Evolutionary conservation across 2,797 vertebrate genomes (phyloP), one percentile per base, ranked within the genome.

Genomic region (Gallirallus australis): DNA sequence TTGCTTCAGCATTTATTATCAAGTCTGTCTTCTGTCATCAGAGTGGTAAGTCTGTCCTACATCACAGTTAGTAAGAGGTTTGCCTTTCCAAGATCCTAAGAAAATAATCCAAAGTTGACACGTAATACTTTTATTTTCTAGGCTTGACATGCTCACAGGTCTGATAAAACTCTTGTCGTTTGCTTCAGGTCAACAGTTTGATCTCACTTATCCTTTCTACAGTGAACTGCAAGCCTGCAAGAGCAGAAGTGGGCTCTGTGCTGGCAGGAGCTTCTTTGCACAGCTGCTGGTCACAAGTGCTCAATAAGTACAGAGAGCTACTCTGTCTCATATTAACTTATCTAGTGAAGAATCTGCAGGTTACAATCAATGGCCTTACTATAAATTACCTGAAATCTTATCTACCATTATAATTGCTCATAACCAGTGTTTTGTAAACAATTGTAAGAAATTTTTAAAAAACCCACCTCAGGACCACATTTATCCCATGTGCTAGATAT

Each of bases 181-280:
- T 93, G 31, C 90, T 89, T 71, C 54, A 85, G 63, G 45, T 84
- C 87, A 95, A 39, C 63, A 64, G 70, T 89, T 94, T 61, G 63
- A 42, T 60, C 69, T 86, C 11, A 1, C 47, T 85, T n/a, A 83
- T 40, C 69, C 42, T 56, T 86, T 59, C 77, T 83, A 52, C 27
- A 50, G 52, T 65, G 42, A 94, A 86, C 65, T 71, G 42, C 61
- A 81, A 93, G 57, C 61, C 56, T 94, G 52, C 45, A 86, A 75
- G 77, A 83, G 60, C 61, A 90, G 65, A 89, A 90, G 30, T 48
- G 45, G 81, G 53, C 28, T 30, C 52, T 70, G 47, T 85, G 45
- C 61, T 89, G 28, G 83, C 81, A 89, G 61, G 57, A 90, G 63
- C 40, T 65, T 69, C 68, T 88, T 82, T 15, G 13, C 53, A 89